These are phyloP conservation scores for Lasioglossum zephyrum DNA, from an alignment of 2,888 invertebrate genomes.

Conservation along the genomic window DNA sequence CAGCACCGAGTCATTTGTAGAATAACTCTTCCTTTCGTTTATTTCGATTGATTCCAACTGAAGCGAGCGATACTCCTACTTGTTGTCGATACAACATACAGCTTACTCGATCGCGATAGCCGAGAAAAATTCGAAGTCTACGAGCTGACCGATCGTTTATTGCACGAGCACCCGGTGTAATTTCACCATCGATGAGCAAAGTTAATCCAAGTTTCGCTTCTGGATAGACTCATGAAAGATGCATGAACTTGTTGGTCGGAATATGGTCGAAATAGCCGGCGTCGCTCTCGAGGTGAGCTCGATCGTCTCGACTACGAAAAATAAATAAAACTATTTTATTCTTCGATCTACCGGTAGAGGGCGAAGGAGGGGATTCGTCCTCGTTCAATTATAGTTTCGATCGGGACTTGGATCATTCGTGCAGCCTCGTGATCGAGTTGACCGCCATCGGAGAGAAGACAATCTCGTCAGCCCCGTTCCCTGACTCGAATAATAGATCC, in stretches of 20 bases:
- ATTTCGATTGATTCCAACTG: neutral
- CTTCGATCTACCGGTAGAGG: neutral
- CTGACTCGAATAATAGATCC: constrained; percentile 33
- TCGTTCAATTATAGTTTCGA: neutral
- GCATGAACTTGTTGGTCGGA: neutral
- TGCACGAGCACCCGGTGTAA: neutral
- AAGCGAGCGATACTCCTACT: neutral
- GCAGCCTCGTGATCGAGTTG: neutral
- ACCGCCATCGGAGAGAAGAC: neutral
- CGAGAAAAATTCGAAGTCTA: neutral
- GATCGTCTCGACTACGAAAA: neutral
- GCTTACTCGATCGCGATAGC: neutral
- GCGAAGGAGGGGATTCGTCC: neutral
- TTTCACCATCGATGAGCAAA: neutral
- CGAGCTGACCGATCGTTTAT: neutral
- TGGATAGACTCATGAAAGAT: constrained; percentile 8
- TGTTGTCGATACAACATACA: neutral
- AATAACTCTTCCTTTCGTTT: neutral
- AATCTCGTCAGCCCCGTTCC: constrained; percentile 13
- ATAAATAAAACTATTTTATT: constrained; percentile 4
- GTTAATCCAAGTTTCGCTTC: constrained; percentile 2
- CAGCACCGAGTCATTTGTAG: neutral
- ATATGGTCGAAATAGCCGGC: neutral
- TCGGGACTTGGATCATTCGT: neutral
- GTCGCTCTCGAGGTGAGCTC: neutral